Percentiles rank a stretch among this genome's conserved stretches.
phyloP scores from a whole-genome alignment of 2,888 invertebrate species.

The Polylopha cassiicola region DNA sequence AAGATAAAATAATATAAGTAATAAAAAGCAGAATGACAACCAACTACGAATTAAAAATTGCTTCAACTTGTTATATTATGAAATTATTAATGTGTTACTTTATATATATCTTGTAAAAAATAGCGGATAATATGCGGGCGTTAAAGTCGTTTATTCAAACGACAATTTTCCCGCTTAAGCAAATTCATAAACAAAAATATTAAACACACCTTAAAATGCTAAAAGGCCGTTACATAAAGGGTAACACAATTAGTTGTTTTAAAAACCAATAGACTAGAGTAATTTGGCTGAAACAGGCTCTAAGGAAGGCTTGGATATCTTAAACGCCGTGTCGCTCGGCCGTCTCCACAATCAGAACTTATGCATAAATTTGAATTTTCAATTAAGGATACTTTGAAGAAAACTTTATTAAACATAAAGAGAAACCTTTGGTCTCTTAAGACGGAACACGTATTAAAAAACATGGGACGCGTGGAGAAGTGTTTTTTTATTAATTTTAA shows the following conservation, averaged over 20 bases:
- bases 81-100: too few species aligned
- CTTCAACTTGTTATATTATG: too few species aligned
- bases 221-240: too few species aligned
- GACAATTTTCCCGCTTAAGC: too few species aligned
- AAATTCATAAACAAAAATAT: too few species aligned
- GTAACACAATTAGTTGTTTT: constrained; percentile 7
- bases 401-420: constrained; percentile 76
- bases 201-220: too few species aligned
- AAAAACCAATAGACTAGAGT: constrained; percentile 31
- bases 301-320: constrained; percentile 55
- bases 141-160: too few species aligned
- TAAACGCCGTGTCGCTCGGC: constrained; percentile 48
- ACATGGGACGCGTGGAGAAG: constrained; percentile 38
- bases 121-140: too few species aligned
- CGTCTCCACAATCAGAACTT: constrained; percentile 70
- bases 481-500: constrained; percentile 7
- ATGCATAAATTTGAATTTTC: constrained; percentile 78
- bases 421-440: constrained; percentile 72
- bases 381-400: constrained; percentile 75
- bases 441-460: constrained; percentile 63
- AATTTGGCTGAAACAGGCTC: constrained; percentile 57
- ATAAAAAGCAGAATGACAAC: too few species aligned
- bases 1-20: too few species aligned
- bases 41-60: too few species aligned
- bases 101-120: too few species aligned